phyloP scores from a whole-genome alignment of 1,140 invertebrate species.

The Cepaea nemoralis region DNA sequence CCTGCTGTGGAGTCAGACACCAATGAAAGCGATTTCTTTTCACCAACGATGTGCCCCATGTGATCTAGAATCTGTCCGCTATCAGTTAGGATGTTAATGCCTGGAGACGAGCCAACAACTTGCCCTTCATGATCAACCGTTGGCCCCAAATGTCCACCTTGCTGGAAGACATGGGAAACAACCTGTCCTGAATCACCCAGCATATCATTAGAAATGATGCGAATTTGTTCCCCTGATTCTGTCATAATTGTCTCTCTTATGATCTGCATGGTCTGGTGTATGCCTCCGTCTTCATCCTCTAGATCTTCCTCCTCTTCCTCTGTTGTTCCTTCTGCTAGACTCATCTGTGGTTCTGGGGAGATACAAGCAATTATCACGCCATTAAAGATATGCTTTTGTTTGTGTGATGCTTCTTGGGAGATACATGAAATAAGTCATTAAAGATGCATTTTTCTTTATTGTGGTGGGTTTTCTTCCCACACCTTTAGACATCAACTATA shows the following conservation, averaged over 20 bases:
- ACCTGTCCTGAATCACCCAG: background rate
- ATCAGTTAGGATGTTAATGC: background rate
- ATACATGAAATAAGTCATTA: too few species aligned
- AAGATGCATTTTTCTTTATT: too few species aligned
- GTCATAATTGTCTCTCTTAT: slow-evolving; percentile 26
- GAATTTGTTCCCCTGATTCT: slow-evolving; percentile 17
- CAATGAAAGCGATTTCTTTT: background rate
- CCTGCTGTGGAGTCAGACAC: background rate
- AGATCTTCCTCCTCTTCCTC: slow-evolving; percentile 29
- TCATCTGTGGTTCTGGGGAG: slow-evolving; percentile 4
- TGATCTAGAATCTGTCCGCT: background rate
- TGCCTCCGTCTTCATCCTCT: slow-evolving; percentile 13
- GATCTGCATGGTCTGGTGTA: slow-evolving; percentile 25
- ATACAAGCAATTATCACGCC: too few species aligned
- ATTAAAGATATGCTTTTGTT: too few species aligned
- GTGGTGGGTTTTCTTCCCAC: too few species aligned
- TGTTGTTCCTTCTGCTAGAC: slow-evolving; percentile 19
- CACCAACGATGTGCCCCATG: background rate
- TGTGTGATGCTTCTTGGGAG: too few species aligned
- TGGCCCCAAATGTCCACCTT: background rate
- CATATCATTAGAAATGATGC: background rate
- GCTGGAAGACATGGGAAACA: background rate
- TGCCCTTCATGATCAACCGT: background rate
- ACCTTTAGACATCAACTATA: too few species aligned
- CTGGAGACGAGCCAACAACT: background rate